These are phyloP conservation scores for Laterallus jamaicensis DNA, from an alignment of 2,113 vertebrate genomes.

Conservation along the genomic window DNA sequence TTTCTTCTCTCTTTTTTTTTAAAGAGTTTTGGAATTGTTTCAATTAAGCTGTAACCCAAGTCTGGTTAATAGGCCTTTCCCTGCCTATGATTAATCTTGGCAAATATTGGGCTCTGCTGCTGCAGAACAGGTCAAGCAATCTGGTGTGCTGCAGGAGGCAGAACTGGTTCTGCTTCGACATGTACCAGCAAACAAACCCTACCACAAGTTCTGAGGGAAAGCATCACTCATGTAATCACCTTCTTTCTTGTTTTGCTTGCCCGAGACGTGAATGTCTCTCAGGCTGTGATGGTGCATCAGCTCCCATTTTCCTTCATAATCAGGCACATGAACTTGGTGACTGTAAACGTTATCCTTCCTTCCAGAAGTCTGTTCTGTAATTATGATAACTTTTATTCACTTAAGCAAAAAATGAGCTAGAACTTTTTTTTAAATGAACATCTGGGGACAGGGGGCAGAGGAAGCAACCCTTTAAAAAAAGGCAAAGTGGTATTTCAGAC, in stretches of 20 bases:
- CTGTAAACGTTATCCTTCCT: not conserved
- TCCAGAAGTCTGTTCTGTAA: not conserved
- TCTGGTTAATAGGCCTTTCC: not conserved
- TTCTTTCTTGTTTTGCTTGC: not conserved
- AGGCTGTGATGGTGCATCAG: not conserved
- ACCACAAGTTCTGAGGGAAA: not conserved
- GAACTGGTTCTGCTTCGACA: not conserved
- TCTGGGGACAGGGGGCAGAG: not conserved
- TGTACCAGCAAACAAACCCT: not conserved
- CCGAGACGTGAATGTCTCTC: accelerated
- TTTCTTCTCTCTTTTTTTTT: not conserved
- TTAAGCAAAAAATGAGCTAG: not conserved
- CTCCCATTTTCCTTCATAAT: not conserved
- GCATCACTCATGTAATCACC: not conserved
- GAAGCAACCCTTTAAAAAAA: not conserved
- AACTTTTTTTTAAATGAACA: not conserved
- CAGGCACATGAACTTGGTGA: not conserved
- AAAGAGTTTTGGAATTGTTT: not conserved
- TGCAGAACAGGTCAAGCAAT: slow-evolving; percentile 34
- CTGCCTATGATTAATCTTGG: not conserved
- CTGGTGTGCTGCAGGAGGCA: not conserved
- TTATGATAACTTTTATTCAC: not conserved
- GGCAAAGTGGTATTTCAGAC: not conserved
- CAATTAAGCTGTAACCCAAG: accelerated
- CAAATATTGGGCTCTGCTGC: not conserved